Base-by-base conservation (phyloP, 2,797 vertebrate genomes). In the Ctenochaetus hawaiiensis region DNA sequence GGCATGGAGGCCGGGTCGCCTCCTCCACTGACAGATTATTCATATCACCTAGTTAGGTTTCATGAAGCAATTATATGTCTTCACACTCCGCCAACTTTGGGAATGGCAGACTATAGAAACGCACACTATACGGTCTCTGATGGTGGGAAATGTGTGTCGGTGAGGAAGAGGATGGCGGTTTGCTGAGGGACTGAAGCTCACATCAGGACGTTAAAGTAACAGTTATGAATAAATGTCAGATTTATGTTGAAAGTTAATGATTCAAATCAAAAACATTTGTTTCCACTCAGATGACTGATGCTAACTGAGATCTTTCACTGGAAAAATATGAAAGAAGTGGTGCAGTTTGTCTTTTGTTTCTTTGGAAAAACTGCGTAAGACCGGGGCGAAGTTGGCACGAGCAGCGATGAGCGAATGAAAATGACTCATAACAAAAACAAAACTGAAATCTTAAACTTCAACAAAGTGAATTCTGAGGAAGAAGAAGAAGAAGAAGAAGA, bases 1-100 rank as follows among this genome's bases (percentile, higher is more conserved):
- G 91, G 85, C 90, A 83, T 75, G 91, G 81, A 85, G 82, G 82
- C 83, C 12, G 48, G 63, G 86, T 80, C 74, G 85, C 90, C 90
- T 86, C 87, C 83, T 86, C 83, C 76, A 41, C 90, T 85, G 91
- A 90, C 93, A 94, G 93, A 94, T 94, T 94, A 94, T 94, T 94
- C 92, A 94, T 93, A 95, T 94, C 92, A 81, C 82, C 91, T 89
- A 84, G 92, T 93, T 93, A 89, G 85, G 90, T 93, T 92, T 93
- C 89, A 92, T 86, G 86, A 91, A 90, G 94, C 93, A 95, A 95
- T 95, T 94, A 94, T 90, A 88, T 85, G 92, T 91, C 81, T 93
- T 93, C 92, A 94, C 93, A 93, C 92, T 92, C 86, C 81, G 85
- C 87, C 93, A 89, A 85, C 91, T 92, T 87, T 79, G 82, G 93